phyloP scores from a whole-genome alignment of 2,797 vertebrate genomes.

The Spheniscus humboldti region DNA sequence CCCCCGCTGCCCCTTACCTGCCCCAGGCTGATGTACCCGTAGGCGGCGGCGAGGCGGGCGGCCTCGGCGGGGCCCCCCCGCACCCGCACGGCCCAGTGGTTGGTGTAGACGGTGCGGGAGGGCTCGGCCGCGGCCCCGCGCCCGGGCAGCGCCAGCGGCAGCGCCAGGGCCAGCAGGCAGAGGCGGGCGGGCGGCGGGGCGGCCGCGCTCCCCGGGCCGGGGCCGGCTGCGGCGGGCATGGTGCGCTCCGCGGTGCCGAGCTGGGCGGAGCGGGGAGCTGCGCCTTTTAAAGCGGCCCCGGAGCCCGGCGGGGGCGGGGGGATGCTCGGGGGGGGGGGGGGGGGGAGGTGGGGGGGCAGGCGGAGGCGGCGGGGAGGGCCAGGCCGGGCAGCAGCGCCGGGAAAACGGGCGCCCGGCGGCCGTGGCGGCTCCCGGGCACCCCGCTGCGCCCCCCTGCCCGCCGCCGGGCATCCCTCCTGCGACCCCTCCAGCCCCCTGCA shows the following conservation, averaged over 20 bases:
- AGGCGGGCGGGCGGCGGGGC: slow-evolving; percentile 6
- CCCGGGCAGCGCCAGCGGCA: slow-evolving; percentile 38
- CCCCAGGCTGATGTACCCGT: slow-evolving; percentile 87
- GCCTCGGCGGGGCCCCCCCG: slow-evolving; percentile 79
- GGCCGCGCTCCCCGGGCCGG: neutral
- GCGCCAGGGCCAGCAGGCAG: neutral
- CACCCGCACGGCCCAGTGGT: slow-evolving; percentile 89
- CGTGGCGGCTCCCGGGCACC: neutral
- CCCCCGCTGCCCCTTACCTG: slow-evolving; percentile 75
- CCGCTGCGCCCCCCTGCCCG: neutral
- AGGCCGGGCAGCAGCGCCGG: neutral
- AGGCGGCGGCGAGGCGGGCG: slow-evolving; percentile 79
- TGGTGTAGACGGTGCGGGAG: slow-evolving; percentile 79
- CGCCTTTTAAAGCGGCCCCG: slow-evolving; percentile 69
- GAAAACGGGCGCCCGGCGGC: neutral
- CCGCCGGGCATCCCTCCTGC: neutral
- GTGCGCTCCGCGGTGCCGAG: neutral
- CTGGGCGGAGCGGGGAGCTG: slow-evolving; percentile 60
- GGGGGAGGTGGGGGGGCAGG: neutral
- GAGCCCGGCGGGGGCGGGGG: slow-evolving; percentile 30
- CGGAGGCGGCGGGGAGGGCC: neutral
- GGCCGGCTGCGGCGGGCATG: neutral
- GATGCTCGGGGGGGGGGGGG: no score
- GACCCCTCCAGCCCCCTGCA: no score
- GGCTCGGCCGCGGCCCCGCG: slow-evolving; percentile 40